phyloP scores from a whole-genome alignment of 2,888 invertebrate genomes.

The Agrenia bidenticulata region DNA sequence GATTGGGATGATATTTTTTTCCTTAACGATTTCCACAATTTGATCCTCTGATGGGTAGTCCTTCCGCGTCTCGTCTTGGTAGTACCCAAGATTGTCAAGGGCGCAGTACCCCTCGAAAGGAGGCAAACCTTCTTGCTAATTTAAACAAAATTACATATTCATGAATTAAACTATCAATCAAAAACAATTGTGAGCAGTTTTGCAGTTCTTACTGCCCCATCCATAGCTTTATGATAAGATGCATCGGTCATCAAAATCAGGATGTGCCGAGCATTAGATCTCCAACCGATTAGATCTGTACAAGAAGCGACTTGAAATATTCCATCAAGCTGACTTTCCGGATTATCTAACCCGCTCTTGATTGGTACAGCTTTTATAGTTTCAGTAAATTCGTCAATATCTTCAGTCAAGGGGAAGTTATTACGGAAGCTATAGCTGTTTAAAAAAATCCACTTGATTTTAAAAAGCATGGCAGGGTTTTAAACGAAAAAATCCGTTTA shows the following conservation, averaged over 20 bases:
- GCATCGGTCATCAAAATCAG: background rate
- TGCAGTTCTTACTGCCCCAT: background rate
- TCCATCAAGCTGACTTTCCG: background rate
- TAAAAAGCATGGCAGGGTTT: background rate
- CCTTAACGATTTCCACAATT: background rate
- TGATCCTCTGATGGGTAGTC: background rate
- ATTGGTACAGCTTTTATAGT: background rate
- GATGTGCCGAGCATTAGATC: background rate
- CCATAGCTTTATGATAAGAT: background rate
- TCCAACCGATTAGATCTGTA: background rate
- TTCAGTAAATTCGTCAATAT: background rate
- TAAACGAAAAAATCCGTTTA: background rate
- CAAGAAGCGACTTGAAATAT: background rate
- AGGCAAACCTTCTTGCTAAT: no score
- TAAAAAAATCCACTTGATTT: background rate
- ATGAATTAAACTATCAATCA: no score
- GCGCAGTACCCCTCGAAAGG: background rate
- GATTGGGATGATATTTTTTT: background rate
- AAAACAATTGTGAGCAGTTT: no score
- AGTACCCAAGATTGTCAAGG: background rate
- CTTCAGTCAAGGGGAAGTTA: background rate
- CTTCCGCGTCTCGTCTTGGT: background rate
- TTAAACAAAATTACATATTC: no score
- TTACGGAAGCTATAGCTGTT: background rate
- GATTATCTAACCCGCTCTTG: background rate